Conservation (phyloP, 1,140 invertebrate species). For the Oryctes rhinoceros region DNA sequence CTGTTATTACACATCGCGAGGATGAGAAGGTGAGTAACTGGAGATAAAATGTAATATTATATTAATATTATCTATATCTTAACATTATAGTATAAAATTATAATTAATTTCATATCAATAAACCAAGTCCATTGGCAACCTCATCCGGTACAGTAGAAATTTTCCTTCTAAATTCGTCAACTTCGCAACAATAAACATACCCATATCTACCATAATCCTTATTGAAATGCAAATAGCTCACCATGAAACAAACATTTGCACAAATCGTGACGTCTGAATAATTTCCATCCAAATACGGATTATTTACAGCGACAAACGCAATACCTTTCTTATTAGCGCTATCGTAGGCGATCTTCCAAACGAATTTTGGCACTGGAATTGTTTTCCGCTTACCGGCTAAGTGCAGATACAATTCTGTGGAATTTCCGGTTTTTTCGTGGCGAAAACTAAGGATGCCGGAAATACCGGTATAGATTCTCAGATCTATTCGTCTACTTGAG, state of each 20-base stretch:
- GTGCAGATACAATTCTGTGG: constrained; percentile 61
- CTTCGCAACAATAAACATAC: constrained; percentile 21
- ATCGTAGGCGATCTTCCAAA: constrained; percentile 71
- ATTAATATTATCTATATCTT: too few species aligned
- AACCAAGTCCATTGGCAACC: background rate
- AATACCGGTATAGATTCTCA: constrained; percentile 65
- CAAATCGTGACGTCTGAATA: constrained; percentile 64
- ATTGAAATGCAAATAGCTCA: constrained; percentile 66
- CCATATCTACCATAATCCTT: constrained; percentile 31
- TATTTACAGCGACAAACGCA: constrained; percentile 71
- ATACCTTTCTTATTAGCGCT: constrained; percentile 62
- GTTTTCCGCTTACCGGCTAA: constrained; percentile 58
- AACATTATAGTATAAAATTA: too few species aligned
- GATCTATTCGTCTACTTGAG: constrained; percentile 49
- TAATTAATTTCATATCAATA: background rate
- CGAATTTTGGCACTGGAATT: constrained; percentile 66
- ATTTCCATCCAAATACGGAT: constrained; percentile 63
- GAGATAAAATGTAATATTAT: too few species aligned
- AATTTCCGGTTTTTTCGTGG: constrained; percentile 58
- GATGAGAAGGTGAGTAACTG: too few species aligned
- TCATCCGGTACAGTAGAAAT: background rate
- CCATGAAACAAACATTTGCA: constrained; percentile 64
- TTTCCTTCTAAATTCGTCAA: background rate
- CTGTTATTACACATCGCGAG: too few species aligned
- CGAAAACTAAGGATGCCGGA: constrained; percentile 61